phyloP scores from a whole-genome alignment of 2,888 invertebrate genomes.

The Mesorhabditis belari region DNA sequence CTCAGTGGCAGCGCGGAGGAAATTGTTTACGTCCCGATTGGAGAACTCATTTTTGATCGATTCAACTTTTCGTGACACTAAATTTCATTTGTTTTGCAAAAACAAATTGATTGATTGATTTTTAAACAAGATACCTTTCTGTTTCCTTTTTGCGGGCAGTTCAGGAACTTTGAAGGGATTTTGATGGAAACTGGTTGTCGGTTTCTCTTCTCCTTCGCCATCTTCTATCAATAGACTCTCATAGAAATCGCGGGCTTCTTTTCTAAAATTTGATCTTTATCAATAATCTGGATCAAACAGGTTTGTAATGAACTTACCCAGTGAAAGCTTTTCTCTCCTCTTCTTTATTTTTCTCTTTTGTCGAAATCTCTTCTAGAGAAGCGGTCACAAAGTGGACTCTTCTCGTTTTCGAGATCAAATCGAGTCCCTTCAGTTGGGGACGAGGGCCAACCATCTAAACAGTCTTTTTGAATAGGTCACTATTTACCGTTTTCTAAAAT shows the following conservation, averaged over 20 bases:
- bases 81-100: background rate
- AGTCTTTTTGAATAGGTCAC: too few relatives aligned
- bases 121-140: background rate
- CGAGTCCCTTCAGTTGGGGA: background rate
- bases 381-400: background rate
- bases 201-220: background rate
- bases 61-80: background rate
- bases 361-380: background rate
- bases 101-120: background rate
- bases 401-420: background rate
- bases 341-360: background rate
- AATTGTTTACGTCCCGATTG: slow-evolving; percentile 19
- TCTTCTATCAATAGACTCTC: background rate
- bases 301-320: too few relatives aligned
- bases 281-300: background rate
- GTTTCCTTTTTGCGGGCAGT: background rate
- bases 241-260: background rate
- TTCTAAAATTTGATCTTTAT: background rate
- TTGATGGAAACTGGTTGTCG: too few relatives aligned
- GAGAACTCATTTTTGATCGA: slow-evolving; percentile 3
- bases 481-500: too few relatives aligned
- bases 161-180: too few relatives aligned
- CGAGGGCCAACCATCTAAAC: too few relatives aligned
- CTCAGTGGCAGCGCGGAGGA: slow-evolving; percentile 29
- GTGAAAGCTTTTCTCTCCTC: background rate